Evolutionary conservation across 1,140 invertebrate species (phyloP).

Genomic region (Cydia fagiglandana): DNA sequence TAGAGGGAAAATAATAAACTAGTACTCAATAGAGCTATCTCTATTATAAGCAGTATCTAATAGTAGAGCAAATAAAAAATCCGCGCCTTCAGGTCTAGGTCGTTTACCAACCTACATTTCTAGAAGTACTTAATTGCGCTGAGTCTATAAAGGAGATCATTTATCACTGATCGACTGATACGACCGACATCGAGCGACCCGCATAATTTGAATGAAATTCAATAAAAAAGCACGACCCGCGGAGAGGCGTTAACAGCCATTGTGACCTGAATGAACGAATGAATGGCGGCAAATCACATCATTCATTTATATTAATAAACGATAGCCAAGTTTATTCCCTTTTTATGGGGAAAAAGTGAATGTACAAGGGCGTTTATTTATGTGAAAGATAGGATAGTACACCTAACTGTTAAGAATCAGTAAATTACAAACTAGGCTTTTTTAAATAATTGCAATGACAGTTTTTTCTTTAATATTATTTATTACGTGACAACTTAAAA

Average conservation of each 20-base stretch:
- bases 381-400: background rate
- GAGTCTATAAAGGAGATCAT: slow-evolving; percentile 27
- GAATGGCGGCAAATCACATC: slow-evolving; percentile 56
- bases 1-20: too few species aligned
- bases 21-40: too few species aligned
- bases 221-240: slow-evolving; percentile 62
- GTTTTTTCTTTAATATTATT: too few species aligned
- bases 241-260: slow-evolving; percentile 47
- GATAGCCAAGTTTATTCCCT: slow-evolving; percentile 32
- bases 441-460: too few species aligned
- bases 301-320: slow-evolving; percentile 50
- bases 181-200: slow-evolving; percentile 38
- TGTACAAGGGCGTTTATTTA: background rate
- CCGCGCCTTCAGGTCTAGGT: background rate
- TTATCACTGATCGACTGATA: slow-evolving; percentile 28
- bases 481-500: too few species aligned
- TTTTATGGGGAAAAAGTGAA: slow-evolving; percentile 20
- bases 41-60: too few species aligned
- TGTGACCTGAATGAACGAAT: slow-evolving; percentile 44
- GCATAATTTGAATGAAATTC: slow-evolving; percentile 56
- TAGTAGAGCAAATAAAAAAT: too few species aligned
- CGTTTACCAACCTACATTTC: background rate
- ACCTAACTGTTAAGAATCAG: too few species aligned
- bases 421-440: background rate
- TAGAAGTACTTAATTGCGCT: slow-evolving; percentile 14